Base-by-base conservation (phyloP, 2,113 vertebrate species). In the Canis aureus region DNA sequence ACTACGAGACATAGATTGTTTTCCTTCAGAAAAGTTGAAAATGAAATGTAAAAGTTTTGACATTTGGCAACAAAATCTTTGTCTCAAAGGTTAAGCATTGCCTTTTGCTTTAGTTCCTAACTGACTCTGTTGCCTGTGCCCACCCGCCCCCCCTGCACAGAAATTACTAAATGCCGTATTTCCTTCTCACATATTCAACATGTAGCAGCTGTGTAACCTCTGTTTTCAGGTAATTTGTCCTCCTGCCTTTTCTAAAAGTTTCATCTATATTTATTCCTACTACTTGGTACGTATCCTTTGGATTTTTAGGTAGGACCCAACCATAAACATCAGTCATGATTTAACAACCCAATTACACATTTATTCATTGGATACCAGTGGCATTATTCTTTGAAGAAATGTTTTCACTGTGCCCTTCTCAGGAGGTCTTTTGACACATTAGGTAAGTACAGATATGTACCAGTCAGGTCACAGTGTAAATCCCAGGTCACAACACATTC, bases 1-100 rank as follows among this genome's bases (percentile, higher is more conserved):
- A 88, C 32, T n/a, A 66, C 0, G 3, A 74, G 32, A 20, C 51
- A 86, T 29, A 67, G 20, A 11, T 62, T 87, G 57, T 49, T n/a
- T 59, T 89, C 71, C 69, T 38, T 32, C 32, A 80, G 35, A 74
- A 92, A 87, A 74, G 59, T 49, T 66, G n/a, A 73, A 67, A 84
- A 60, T 55, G 27, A 88, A 94, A 89, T 57, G 49, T 5, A 55
- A 66, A 73, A 51, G 27, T 17, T 71, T 71, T 59, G 62, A 79
- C 62, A 95, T 67, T 91, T 83, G 73, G 49, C 62, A 79, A 91
- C 11, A 49, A 49, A 78, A 55, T 64, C 53, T 78, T 94, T 94
- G 60, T n/a, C 51, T 82, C 0, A 2, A 86, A 57, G 51, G 35
- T 35, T 29, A 91, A 76, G 59, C 8, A 35, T 66, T 55, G 17